Conservation (phyloP, 1,140 invertebrate species). For the Drosophila kurseongensis region DNA sequence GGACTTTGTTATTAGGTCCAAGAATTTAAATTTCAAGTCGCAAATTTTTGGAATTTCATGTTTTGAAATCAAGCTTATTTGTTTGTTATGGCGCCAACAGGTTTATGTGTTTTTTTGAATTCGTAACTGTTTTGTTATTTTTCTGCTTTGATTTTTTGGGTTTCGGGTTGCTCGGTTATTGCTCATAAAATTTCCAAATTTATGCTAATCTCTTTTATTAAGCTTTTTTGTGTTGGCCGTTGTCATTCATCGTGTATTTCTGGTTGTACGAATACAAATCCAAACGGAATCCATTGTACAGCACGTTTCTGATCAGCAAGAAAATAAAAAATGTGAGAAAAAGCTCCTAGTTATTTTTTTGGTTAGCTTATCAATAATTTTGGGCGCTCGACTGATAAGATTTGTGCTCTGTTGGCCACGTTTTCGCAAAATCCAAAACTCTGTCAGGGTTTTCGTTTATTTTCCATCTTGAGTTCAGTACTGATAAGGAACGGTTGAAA, state of each 20-base stretch:
- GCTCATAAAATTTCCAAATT: slow-evolving; percentile 64
- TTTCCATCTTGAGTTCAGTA: slow-evolving; percentile 10
- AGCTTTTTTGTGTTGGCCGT: slow-evolving; percentile 21
- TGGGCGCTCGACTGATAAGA: slow-evolving; percentile 20
- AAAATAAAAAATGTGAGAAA: background rate
- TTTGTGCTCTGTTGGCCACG: slow-evolving; percentile 19
- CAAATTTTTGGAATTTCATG: slow-evolving; percentile 51
- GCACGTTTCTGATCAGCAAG: slow-evolving; percentile 35
- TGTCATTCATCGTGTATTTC: slow-evolving; percentile 67
- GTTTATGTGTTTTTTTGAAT: slow-evolving; percentile 44
- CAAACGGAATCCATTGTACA: slow-evolving; percentile 12
- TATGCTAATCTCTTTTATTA: slow-evolving; percentile 50
- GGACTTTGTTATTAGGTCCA: slow-evolving; percentile 36
- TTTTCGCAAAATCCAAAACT: slow-evolving; percentile 33
- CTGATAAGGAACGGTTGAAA: slow-evolving; percentile 21
- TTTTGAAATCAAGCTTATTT: slow-evolving; percentile 43
- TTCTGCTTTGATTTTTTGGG: slow-evolving; percentile 17
- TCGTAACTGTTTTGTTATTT: slow-evolving; percentile 16
- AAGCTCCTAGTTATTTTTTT: slow-evolving; percentile 18
- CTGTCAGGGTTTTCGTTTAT: slow-evolving; percentile 23
- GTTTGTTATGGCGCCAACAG: slow-evolving; percentile 60
- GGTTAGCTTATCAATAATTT: slow-evolving; percentile 27
- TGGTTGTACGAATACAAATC: slow-evolving; percentile 42
- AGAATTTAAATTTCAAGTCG: slow-evolving; percentile 58
- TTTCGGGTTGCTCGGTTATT: slow-evolving; percentile 36